Conservation (phyloP, 2,888 invertebrate genomes). For the Acronicta aceris region DNA sequence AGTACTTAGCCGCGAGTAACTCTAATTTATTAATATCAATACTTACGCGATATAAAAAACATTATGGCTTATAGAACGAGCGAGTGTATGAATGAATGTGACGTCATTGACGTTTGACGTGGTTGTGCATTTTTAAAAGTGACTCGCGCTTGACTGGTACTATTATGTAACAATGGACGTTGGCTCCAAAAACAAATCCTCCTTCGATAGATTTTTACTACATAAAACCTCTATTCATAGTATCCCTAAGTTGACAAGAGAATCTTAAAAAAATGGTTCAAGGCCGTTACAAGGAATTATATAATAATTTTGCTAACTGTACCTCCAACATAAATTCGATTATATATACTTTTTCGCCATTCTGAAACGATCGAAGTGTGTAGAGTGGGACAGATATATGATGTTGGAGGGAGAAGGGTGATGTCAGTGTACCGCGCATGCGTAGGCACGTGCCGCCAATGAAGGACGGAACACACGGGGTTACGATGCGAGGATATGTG, state of each 20-base stretch:
- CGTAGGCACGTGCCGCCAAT: conserved; percentile 82
- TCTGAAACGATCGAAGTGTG: conserved; percentile 84
- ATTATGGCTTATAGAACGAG: too few relatives aligned
- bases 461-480: conserved; percentile 58
- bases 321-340: conserved; percentile 86
- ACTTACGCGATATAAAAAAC: too few relatives aligned
- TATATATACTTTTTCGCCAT: conserved; percentile 87
- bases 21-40: too few relatives aligned
- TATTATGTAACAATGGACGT: neutral
- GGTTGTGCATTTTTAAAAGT: neutral
- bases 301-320: conserved; percentile 68
- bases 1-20: too few relatives aligned
- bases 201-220: neutral
- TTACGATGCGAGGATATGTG: conserved; percentile 49
- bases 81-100: neutral
- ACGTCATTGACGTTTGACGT: neutral
- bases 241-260: neutral
- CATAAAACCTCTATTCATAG: neutral
- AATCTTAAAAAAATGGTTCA: conserved; percentile 56
- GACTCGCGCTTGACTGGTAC: neutral
- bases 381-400: conserved; percentile 68
- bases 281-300: conserved; percentile 63
- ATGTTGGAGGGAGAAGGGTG: conserved; percentile 63
- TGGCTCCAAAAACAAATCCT: neutral
- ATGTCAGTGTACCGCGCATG: conserved; percentile 71